Base-by-base conservation (phyloP, 2,888 invertebrate genomes). In the Eledone cirrhosa region DNA sequence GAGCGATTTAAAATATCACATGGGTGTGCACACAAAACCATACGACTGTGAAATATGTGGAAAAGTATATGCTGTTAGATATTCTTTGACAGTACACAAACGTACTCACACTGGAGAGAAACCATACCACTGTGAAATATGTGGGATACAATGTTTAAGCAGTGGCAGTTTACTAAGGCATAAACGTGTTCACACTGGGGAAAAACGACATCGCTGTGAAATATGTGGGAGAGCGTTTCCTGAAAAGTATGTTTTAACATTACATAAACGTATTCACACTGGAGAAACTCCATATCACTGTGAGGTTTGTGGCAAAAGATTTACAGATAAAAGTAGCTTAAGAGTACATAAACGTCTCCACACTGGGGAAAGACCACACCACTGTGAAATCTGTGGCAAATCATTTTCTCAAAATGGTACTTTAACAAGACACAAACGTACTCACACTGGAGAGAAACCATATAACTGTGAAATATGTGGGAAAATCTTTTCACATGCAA, bases 381-480 rank as follows among this genome's bases (percentile, higher is more conserved):
- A 3, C 31, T 67, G 67, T 29, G 67, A 67, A 67, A 31, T 67
- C 19, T 67, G 67, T 29, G 16, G 29, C 13, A n/a, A 29, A 24
- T 19, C 67, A 29, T 67, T 67, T 67, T 67, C 67, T 67, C 27
- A 31, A 16, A 67, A 67, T 67, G 67, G 31, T 29, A n/a, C 31
- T 29, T 22, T 67, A 31, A 67, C 16, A 2, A 14, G 67, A 5
- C 67, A 67, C 22, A 67, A 29, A 31, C 27, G 67, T 19, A 67
- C 67, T 24, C 67, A 67, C 22, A 67, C 67, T 29, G 67, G 67
- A 27, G 67, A 67, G 67, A 67, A 27, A 19, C 31, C 31, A 1
- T 67, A 29, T 24, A 31, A n/a, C 19, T 67, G 67, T 67, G 67
- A 67, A 67, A 31, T 67, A 7, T 67, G 67, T 67, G 67, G 67